Evolutionary conservation across 1,140 invertebrate genomes (phyloP), one percentile per base, ranked within the genome.

Genomic region (Ectropis grisescens): DNA sequence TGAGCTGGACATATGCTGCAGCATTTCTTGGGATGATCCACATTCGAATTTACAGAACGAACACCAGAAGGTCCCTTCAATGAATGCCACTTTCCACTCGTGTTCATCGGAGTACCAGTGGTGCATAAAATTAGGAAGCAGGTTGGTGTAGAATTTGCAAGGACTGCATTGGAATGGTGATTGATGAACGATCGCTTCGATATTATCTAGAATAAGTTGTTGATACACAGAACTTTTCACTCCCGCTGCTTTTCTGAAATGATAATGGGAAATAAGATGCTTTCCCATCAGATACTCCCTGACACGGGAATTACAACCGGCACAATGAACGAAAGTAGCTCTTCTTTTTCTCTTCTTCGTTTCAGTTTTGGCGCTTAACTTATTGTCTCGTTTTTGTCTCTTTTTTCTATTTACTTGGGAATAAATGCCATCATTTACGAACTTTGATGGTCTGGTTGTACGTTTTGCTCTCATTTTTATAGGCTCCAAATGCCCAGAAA

Each of bases 101-200:
- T 96, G 93, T 8, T 83, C 70, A 0, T 80, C 50, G 3, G 90
- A 91, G 13, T 82, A 79, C 89, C 93, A 92, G 59, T 96, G 93
- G 7, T 82, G 75, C 54, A 91, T 75, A 55, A 95, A 93, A 28
- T 88, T 83, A 11, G 86, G 79, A 13, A 90, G 84, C 29, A 87
- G 89, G 64, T 95, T 94, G 48, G 90, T 92, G 72, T 93, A 96
- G 71, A 93, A 96, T 27, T 87, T 87, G 71, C 94, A 96, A 1
- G 90, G 82, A 11, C 85, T 85, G 58, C 93, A 96, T 65, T 94
- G 93, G 59, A 91, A 96, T 0, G 92, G 92, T 36, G 90, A 90
- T 48, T 94, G 89, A 19, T 87, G 84, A 1, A 94, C 88, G 47
- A 94, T 89, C 41, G 87, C 87, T 33, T 83, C 85, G 60, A 93